Base-by-base conservation (phyloP, 2,888 invertebrate species). In the Eristalinus sepulchralis region DNA sequence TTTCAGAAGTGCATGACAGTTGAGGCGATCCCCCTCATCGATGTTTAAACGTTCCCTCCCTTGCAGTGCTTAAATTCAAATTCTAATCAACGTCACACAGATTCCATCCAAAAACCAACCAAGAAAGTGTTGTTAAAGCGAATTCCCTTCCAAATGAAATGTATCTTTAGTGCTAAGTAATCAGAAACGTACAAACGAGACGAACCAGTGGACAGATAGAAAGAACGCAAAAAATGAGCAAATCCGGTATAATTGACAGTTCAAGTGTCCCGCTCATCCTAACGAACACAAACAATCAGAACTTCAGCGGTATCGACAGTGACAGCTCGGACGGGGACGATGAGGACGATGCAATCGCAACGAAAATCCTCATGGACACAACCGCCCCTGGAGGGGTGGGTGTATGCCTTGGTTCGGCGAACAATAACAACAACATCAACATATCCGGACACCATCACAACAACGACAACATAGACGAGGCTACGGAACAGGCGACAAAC, bases 181-280 rank as follows among this genome's bases (percentile, higher is more conserved):
- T 39, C 72, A 47, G 27, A 34, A 55, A 72, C 60, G 17, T 9
- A 13, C 22, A 73, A 62, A n/a, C 6, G 22, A 47, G 17, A 31
- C 64, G 73, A 71, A 70, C 68, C 80, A 20, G 27, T 31, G 63
- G 55, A 66, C 27, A 2, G 6, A 36, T 62, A 66, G 36, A 1
- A 10, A 31, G 64, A 57, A n/a, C 1, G 22, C 31, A 68, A 83
- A 89, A 88, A 88, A 89, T 89, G 89, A 89, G 89, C 85, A 89
- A 89, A 88, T 88, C 87, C 27, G 87, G 80, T 27, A 86, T 88
- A 86, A 88, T 79, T 24, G 89, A 89, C 87, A 85, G 88, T 68
- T 89, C 90, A 53, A 90, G 89, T 88, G 89, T 90, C 11, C 90
- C 90, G 72, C 78, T 90, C 53, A 90, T 90, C 55, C 88, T 89